Evolutionary conservation across 92 coral and sea anemone genomes (phyloP), one percentile per base, ranked within the genome.

Genomic region (Zoanthus gigantus): DNA sequence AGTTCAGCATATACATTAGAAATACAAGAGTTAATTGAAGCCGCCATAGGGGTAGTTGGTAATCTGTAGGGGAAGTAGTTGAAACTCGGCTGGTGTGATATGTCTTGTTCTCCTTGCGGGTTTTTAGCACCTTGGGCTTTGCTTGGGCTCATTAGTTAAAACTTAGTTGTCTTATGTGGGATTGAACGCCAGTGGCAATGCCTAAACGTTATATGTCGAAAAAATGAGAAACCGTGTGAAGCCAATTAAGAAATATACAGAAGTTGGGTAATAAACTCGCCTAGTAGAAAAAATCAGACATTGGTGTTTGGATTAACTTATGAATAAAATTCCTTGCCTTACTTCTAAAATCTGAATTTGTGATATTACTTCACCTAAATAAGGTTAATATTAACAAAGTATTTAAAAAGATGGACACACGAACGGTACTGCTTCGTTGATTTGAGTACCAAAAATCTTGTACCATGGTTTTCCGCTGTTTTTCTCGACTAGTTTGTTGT

Each of bases 101-200:
- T 81, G 66, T 81, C 85, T 74, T 81, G 85, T 71, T 52, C 75
- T 42, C 11, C 44, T n/a, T 37, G 85, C 58, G 47, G 42, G 74
- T 23, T 67, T 66, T 81, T 67, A 66, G 61, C 85, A 81, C 85
- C 85, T 81, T 23, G 6, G 72, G 74, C 74, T 65, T 65, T 65
- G 45, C 45, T 67, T 31, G 47, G 71, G 75, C 60, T 81, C 58
- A 81, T 66, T 81, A 66, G 44, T 44, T 28, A 81, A 45, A 81
- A 81, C 85, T 81, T 71, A 15, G 28, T 54, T 81, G 76, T 81
- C 85, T 66, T 81, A 60, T 81, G 85, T 17, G 60, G 31, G 66
- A 74, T 81, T 81, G 29, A 46, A 67, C 28, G 48, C 75, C 30
- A 67, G 46, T 37, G 42, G 42, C 42, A 37, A 4, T 44, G n/a